These are phyloP conservation scores for Eubasilissa splendida DNA, from an alignment of 2,888 invertebrate species.

Conservation along the genomic window DNA sequence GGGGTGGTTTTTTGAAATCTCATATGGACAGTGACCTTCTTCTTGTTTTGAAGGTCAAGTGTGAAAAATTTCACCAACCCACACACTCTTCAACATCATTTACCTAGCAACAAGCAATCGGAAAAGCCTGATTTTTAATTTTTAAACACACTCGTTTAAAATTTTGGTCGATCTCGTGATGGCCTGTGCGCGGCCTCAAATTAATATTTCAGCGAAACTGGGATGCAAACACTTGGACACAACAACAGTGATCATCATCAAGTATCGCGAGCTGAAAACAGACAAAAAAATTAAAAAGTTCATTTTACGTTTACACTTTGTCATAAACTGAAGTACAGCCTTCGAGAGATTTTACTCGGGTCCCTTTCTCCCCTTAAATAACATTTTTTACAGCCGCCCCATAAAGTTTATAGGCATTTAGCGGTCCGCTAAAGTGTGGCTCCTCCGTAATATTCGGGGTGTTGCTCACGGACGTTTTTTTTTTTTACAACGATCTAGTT, in stretches of 20 bases:
- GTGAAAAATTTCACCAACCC: too few species aligned
- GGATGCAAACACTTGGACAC: too few species aligned
- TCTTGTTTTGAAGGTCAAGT: too few species aligned
- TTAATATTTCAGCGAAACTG: too few species aligned
- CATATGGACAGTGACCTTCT: too few species aligned
- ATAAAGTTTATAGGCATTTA: constrained; percentile 55
- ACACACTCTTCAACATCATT: too few species aligned
- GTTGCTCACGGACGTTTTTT: constrained; percentile 5
- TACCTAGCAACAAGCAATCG: too few species aligned
- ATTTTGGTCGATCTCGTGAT: too few species aligned
- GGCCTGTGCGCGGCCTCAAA: too few species aligned
- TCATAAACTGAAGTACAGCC: constrained; percentile 39
- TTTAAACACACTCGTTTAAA: too few species aligned
- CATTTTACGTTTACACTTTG: constrained; percentile 38
- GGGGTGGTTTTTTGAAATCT: too few species aligned
- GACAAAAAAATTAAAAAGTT: constrained; percentile 33
- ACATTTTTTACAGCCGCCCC: constrained; percentile 41
- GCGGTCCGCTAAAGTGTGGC: constrained; percentile 21
- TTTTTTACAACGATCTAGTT: constrained; percentile 11
- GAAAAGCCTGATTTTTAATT: too few species aligned
- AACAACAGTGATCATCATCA: background rate
- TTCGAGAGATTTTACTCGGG: constrained; percentile 38
- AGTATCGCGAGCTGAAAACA: background rate
- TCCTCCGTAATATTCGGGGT: background rate
- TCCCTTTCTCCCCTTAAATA: constrained; percentile 40